phyloP scores from a whole-genome alignment of 1,140 invertebrate species.

The Neodiprion pinetum region DNA sequence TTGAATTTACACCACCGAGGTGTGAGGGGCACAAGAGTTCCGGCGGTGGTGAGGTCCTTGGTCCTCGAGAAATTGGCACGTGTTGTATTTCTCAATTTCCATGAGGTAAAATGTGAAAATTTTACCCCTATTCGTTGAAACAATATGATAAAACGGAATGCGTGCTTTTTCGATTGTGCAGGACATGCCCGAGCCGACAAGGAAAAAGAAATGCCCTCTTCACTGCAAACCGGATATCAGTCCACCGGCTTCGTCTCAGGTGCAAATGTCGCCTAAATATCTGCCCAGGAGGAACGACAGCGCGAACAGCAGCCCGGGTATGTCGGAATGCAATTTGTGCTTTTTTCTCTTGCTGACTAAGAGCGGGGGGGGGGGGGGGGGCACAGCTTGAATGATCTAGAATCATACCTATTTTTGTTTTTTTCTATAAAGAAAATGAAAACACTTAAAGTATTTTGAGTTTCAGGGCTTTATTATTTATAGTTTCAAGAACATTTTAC shows the following conservation, averaged over 20 bases:
- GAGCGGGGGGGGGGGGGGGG: no score
- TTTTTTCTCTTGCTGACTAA: background rate
- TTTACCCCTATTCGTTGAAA: background rate
- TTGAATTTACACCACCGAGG: constrained; percentile 90
- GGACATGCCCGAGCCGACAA: constrained; percentile 39
- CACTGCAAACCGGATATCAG: constrained; percentile 43
- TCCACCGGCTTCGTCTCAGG: constrained; percentile 23
- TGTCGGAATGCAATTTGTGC: constrained; percentile 31
- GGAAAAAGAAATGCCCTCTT: constrained; percentile 45
- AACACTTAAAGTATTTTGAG: no score
- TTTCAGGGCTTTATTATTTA: no score
- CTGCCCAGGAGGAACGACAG: constrained; percentile 38
- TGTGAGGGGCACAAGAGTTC: constrained; percentile 78
- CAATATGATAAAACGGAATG: constrained; percentile 6
- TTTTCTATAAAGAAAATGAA: no score
- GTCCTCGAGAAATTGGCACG: constrained; percentile 71
- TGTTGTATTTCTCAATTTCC: constrained; percentile 64
- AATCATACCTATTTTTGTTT: no score
- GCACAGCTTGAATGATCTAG: no score
- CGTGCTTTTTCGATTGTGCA: constrained; percentile 22
- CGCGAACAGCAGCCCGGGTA: constrained; percentile 41
- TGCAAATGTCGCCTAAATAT: constrained; percentile 43
- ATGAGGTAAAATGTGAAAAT: constrained; percentile 33
- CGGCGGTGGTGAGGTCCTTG: constrained; percentile 71
- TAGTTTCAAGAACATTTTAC: no score